Percentiles rank a stretch among this genome's conserved stretches.
phyloP scores from a whole-genome alignment of 92 coral and sea anemone species.

The Epizoanthus ramosus region DNA sequence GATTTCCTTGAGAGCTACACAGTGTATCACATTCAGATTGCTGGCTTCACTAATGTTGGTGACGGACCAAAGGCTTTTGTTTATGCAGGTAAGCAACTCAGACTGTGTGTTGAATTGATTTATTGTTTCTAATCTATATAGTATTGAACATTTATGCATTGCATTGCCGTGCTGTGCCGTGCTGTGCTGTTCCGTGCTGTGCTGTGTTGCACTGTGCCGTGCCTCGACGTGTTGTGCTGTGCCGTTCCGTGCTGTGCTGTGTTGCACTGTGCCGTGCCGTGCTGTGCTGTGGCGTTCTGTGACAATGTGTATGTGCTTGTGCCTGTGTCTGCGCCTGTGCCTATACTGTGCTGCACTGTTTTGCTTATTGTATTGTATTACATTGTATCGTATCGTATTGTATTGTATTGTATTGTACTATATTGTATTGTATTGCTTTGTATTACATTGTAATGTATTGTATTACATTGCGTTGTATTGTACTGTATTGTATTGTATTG shows the following conservation, averaged over 20 bases:
- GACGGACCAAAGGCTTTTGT: conserved; percentile 22
- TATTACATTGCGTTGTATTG: no score
- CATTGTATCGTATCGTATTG: not conserved
- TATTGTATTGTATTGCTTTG: not conserved
- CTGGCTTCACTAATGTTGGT: conserved; percentile 13
- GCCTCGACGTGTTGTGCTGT: not conserved
- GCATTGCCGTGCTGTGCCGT: no score
- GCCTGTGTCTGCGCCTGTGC: no score
- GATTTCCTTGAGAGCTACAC: conserved; percentile 28
- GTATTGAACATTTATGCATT: no score
- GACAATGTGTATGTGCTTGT: not conserved
- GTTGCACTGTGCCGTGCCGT: not conserved
- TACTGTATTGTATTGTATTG: no score
- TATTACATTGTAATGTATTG: no score
- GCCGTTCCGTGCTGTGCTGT: not conserved
- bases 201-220: conserved; percentile 27
- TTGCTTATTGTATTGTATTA: no score
- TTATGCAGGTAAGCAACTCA: conserved; percentile 6
- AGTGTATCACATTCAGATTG: conserved; percentile 3
- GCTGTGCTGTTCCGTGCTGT: not conserved
- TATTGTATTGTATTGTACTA: not conserved
- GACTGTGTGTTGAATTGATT: no score
- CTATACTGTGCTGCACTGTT: no score
- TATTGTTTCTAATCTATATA: no score
- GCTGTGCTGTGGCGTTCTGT: conserved; percentile 10